Evolutionary conservation across 2,888 invertebrate genomes (phyloP), one percentile per base, ranked within the genome.

Genomic region (Thecophora atra): DNA sequence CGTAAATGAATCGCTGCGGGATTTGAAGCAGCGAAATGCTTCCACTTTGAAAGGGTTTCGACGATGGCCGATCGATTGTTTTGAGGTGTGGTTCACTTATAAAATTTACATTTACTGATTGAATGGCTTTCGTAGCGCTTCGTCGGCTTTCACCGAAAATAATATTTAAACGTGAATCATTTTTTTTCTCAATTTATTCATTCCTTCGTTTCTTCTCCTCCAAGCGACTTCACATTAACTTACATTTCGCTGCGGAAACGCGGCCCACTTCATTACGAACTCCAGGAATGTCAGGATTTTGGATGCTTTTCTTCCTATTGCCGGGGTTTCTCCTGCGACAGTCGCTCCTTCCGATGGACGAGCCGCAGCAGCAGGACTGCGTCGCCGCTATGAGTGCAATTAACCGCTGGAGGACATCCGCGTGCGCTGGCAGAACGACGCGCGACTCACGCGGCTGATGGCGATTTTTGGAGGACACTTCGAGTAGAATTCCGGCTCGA

Each of bases 331-430:
- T 60, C 26, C 17, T 60, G 7, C 26, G 26, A 24, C 11, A 26
- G 51, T 26, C 37, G 11, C 11, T 65, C 17, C 3, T 37, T n/a
- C 13, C 37, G 51, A 11, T 24, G 37, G 37, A 30, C 30, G 30
- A 37, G 37, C n/a, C n/a, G n/a, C n/a, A n/a, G n/a, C n/a, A n/a
- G n/a, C 37, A 37, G 37, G 19, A 24, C 47, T 60, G 30, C 51
- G 19, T 37, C 5, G 52, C 37, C 2, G 62, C 28, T 30, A 70
- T 54, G 51, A 63, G 58, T 13, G 37, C 51, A 42, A 64, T 71
- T 66, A 72, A 56, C 26, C 67, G 66, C 52, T 73, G 71, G 75
- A 76, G 77, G 76, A 73, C 71, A 74, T 24, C 65, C 52, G 73
- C 54, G 58, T n/a, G 63, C 62, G 62, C 47, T 60, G 58, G 21